These are phyloP conservation scores for Pitangus sulphuratus DNA, from an alignment of 2,797 vertebrate genomes.

Conservation along the genomic window DNA sequence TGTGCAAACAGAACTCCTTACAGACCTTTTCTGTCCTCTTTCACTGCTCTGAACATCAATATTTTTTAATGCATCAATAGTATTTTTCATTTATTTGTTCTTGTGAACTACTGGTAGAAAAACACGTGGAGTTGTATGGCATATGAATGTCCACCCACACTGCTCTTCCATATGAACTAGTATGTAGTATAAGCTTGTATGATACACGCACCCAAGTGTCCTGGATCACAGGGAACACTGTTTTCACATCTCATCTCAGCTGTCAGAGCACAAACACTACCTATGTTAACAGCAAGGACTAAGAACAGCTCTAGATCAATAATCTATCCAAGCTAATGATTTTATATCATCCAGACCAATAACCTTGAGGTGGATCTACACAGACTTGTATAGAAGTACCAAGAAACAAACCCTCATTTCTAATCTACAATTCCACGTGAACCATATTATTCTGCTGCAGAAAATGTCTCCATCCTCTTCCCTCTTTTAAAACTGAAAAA, in stretches of 20 bases:
- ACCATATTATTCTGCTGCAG: neutral
- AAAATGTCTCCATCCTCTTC: neutral
- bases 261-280: neutral
- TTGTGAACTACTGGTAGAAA: neutral
- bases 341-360: neutral
- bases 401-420: neutral
- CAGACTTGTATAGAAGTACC: neutral
- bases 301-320: neutral
- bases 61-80: neutral
- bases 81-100: neutral
- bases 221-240: neutral
- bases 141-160: neutral
- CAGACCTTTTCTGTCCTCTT: neutral
- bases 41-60: neutral
- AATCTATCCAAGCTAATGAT: neutral
- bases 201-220: rapidly evolving
- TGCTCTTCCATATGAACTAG: neutral
- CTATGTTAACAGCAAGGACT: neutral
- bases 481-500: neutral
- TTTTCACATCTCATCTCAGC: neutral
- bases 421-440: neutral
- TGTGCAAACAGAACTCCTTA: neutral
- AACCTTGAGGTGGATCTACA: neutral
- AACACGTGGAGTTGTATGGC: neutral
- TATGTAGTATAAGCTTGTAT: neutral